Evolutionary conservation across 2,888 invertebrate genomes (phyloP).

Genomic region (Aricia artaxerxes): DNA sequence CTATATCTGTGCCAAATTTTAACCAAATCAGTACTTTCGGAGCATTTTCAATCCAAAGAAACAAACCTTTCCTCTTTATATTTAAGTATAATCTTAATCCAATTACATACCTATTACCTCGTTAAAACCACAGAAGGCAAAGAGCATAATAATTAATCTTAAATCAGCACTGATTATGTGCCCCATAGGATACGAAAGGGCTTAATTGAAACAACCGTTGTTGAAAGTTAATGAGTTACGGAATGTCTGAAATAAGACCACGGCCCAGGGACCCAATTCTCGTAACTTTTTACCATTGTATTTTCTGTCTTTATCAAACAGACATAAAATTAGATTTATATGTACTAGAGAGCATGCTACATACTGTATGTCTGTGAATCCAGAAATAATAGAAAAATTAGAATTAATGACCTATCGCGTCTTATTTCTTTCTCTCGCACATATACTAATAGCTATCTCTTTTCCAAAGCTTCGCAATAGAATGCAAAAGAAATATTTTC

Average conservation of each 20-base stretch:
- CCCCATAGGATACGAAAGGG: background rate
- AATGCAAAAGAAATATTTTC: too few species aligned
- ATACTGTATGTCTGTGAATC: background rate
- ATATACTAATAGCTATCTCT: too few species aligned
- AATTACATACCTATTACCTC: too few species aligned
- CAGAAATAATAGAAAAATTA: too few species aligned
- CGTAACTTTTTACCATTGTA: background rate
- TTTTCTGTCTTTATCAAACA: background rate
- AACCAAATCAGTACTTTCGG: too few species aligned
- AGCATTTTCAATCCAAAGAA: background rate
- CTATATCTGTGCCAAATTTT: too few species aligned
- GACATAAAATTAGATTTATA: background rate
- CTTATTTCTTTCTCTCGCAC: too few species aligned
- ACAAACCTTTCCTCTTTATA: background rate
- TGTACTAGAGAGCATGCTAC: background rate
- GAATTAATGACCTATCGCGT: too few species aligned
- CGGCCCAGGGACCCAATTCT: background rate
- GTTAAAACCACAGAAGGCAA: background rate
- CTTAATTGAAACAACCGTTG: conserved; percentile 17
- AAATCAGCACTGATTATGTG: background rate
- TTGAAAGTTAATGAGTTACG: conserved; percentile 23
- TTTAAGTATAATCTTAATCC: too few species aligned
- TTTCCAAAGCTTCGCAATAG: too few species aligned
- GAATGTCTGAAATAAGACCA: conserved; percentile 6
- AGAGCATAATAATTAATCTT: background rate